phyloP scores from a whole-genome alignment of 2,888 invertebrate species.

The Agapostemon virescens region DNA sequence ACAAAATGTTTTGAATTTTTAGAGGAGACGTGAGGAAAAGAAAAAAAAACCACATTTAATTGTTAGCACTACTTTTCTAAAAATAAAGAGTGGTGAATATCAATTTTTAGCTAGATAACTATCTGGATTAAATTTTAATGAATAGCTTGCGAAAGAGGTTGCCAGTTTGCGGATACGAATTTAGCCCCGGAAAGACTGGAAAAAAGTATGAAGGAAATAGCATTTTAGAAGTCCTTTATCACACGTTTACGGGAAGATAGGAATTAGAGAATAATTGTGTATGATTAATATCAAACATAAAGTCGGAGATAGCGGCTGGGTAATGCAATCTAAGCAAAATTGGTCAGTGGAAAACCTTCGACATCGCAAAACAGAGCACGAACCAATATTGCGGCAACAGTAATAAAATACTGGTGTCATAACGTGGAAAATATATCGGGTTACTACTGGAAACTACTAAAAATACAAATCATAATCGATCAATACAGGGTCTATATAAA shows the following conservation, averaged over 20 bases:
- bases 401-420: slow-evolving; percentile 40
- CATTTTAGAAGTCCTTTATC: neutral
- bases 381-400: slow-evolving; percentile 39
- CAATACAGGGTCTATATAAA: slow-evolving; percentile 30
- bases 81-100: neutral
- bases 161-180: neutral
- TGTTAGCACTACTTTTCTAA: neutral
- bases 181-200: neutral
- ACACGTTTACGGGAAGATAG: neutral
- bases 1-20: no score
- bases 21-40: no score
- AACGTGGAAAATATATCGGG: slow-evolving; percentile 30
- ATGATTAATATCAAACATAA: slow-evolving; percentile 27
- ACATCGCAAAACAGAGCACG: slow-evolving; percentile 37
- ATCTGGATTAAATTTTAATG: neutral
- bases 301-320: slow-evolving; percentile 6
- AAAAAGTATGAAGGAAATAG: neutral
- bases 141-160: neutral
- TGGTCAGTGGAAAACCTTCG: slow-evolving; percentile 33
- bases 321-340: slow-evolving; percentile 46
- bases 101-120: neutral
- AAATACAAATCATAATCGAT: slow-evolving; percentile 48
- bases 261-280: slow-evolving; percentile 16
- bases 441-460: slow-evolving; percentile 42
- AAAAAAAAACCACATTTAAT: neutral